Base-by-base conservation (phyloP, 1,140 invertebrate genomes). In the Leptinotarsa defecta region DNA sequence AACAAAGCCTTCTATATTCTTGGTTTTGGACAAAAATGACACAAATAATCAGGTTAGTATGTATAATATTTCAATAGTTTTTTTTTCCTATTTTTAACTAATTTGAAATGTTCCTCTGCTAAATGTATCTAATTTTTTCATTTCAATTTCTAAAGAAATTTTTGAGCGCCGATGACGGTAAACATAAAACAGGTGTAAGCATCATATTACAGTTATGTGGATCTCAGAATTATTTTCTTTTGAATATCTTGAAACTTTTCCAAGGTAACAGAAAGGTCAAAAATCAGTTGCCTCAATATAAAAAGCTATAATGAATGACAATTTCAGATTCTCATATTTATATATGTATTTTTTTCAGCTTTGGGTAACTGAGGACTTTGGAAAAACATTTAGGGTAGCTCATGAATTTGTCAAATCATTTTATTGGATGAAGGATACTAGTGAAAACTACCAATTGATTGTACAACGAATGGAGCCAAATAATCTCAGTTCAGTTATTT, bases 381-480 rank as follows among this genome's bases (percentile, higher is more conserved):
- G 95, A 1, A 84, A 87, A 74, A 89, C 88, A 0, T 96, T 94
- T 91, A 86, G 85, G 17, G 63, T 89, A 48, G 87, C 94, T 62
- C 90, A 94, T 76, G 87, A 89, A 67, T 92, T 88, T 83, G 94
- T 97, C 0, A 94, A 95, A 83, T 88, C 91, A 0, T 94, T 94
- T 83, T 91, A 88, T 80, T 94, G 92, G 93, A 87, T 89, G 0
- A 87, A 87, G 5, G 87, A 86, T 4, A 86, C 83, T 3, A 76
- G 77, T 24, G 75, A 79, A 13, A 71, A 78, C 43, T 74, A 87
- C 52, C 83, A 87, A 11, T 87, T 96, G 52, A 91, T 94, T 71
- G 87, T 96, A 13, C 92, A 95, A 81, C 86, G 92, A 74, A 89
- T 88, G 80, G 91, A 93, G 84, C 91, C 91, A 0, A 86, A 86